phyloP scores from a whole-genome alignment of 2,888 invertebrate species.

The Nomada goodeniana region DNA sequence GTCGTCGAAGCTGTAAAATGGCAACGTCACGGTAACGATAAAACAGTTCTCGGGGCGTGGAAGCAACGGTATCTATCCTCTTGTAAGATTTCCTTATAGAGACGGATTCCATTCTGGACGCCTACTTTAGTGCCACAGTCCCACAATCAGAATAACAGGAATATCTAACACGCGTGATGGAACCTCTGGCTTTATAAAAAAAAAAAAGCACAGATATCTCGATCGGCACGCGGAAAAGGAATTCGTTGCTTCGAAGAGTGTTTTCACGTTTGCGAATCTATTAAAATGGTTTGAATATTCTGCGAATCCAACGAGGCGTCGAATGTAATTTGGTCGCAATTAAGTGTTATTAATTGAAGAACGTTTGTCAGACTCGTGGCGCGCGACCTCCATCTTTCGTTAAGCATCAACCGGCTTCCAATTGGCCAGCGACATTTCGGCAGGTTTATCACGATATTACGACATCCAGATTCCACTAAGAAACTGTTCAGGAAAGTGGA shows the following conservation, averaged over 20 bases:
- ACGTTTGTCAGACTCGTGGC: background rate
- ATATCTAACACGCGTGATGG: slow-evolving; percentile 37
- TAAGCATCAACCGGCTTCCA: background rate
- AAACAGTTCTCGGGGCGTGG: slow-evolving; percentile 62
- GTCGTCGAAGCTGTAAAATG: slow-evolving; percentile 54
- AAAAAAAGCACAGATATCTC: slow-evolving; percentile 15
- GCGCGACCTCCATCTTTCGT: slow-evolving; percentile 16
- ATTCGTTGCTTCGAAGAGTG: background rate
- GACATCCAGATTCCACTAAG: slow-evolving; percentile 44
- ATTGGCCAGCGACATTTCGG: slow-evolving; percentile 31
- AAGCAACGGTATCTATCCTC: slow-evolving; percentile 67
- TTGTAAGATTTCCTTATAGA: slow-evolving; percentile 60
- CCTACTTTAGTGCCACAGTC: slow-evolving; percentile 18
- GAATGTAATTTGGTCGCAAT: background rate
- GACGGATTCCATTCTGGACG: slow-evolving; percentile 41
- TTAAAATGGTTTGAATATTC: slow-evolving; percentile 5
- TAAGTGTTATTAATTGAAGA: background rate
- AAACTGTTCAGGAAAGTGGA: slow-evolving; percentile 65
- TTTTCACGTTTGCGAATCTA: background rate
- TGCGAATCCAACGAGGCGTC: background rate
- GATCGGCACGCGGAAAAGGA: slow-evolving; percentile 31
- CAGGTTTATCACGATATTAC: slow-evolving; percentile 44
- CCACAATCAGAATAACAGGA: slow-evolving; percentile 35
- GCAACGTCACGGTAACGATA: slow-evolving; percentile 48
- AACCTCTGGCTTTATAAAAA: background rate